A percentile compares a stretch with the other conserved stretches of the same genome.
Conservation (phyloP, 2,888 invertebrate genomes). For the Exephanes ischioxanthus region DNA sequence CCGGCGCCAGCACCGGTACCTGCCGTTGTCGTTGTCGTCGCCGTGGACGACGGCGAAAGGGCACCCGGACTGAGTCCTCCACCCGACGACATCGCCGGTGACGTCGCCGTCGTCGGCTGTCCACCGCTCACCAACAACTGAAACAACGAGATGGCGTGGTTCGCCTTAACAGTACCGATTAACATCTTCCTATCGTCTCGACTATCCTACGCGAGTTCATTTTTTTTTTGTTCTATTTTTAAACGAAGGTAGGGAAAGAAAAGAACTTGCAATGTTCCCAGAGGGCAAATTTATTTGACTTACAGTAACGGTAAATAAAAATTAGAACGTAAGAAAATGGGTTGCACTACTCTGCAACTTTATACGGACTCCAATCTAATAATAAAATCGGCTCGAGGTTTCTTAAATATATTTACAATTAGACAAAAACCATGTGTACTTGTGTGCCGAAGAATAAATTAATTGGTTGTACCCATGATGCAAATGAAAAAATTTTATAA, state of each 20-base stretch:
- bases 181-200: constrained; percentile 62
- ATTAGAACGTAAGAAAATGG: neutral
- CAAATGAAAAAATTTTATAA: neutral
- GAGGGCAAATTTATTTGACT: neutral
- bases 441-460: neutral
- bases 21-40: constrained; percentile 84
- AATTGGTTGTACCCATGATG: neutral
- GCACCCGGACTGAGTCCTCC: constrained; percentile 91
- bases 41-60: constrained; percentile 86
- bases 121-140: constrained; percentile 92
- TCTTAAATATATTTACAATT: neutral
- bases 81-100: constrained; percentile 91
- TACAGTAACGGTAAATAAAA: neutral
- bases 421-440: neutral
- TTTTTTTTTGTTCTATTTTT: neutral
- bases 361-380: neutral
- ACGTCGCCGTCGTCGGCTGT: constrained; percentile 90
- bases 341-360: neutral
- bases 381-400: neutral
- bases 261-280: neutral
- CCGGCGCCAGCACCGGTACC: constrained; percentile 76
- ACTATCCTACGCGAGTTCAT: constrained; percentile 2
- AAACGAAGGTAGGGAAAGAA: neutral
- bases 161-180: constrained; percentile 68
- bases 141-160: constrained; percentile 79